Percentiles rank a stretch among this genome's conserved stretches.
phyloP scores from a whole-genome alignment of 1,140 invertebrate species.

The Drosophila bipectinata region DNA sequence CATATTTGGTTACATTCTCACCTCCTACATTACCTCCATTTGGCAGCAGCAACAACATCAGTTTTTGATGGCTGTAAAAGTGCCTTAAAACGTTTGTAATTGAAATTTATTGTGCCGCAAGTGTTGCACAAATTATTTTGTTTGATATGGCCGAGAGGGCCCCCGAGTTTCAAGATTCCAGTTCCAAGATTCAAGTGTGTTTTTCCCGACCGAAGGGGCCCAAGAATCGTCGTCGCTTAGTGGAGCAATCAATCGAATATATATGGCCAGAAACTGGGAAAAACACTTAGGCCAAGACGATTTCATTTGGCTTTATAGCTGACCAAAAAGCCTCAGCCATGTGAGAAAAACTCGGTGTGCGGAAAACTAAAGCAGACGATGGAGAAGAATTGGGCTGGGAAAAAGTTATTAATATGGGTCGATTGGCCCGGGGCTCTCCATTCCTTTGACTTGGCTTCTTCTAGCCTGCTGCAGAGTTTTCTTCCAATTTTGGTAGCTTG shows the following conservation, averaged over 20 bases:
- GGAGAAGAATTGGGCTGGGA: slow-evolving; percentile 50
- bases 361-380: slow-evolving; percentile 20
- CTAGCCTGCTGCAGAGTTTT: slow-evolving; percentile 48
- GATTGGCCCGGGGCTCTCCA: slow-evolving; percentile 22
- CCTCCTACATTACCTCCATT: slow-evolving; percentile 26
- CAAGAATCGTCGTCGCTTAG: slow-evolving; percentile 53
- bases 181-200: slow-evolving; percentile 9
- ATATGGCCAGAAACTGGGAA: slow-evolving; percentile 70
- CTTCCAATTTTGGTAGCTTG: slow-evolving; percentile 83
- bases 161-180: background rate
- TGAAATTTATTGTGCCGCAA: slow-evolving; percentile 74
- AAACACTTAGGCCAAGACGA: slow-evolving; percentile 78
- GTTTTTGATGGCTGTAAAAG: slow-evolving; percentile 74
- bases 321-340: slow-evolving; percentile 63
- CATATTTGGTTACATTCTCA: slow-evolving; percentile 37
- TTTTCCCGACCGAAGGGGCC: slow-evolving; percentile 15
- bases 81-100: slow-evolving; percentile 74
- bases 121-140: slow-evolving; percentile 70
- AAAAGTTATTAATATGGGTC: slow-evolving; percentile 79
- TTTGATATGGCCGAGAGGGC: slow-evolving; percentile 57
- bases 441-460: slow-evolving; percentile 5
- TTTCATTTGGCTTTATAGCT: slow-evolving; percentile 75
- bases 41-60: slow-evolving; percentile 44
- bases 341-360: slow-evolving; percentile 42
- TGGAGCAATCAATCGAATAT: slow-evolving; percentile 80